phyloP scores from a whole-genome alignment of 2,113 vertebrate genomes.

The Cichladusa arquata region DNA sequence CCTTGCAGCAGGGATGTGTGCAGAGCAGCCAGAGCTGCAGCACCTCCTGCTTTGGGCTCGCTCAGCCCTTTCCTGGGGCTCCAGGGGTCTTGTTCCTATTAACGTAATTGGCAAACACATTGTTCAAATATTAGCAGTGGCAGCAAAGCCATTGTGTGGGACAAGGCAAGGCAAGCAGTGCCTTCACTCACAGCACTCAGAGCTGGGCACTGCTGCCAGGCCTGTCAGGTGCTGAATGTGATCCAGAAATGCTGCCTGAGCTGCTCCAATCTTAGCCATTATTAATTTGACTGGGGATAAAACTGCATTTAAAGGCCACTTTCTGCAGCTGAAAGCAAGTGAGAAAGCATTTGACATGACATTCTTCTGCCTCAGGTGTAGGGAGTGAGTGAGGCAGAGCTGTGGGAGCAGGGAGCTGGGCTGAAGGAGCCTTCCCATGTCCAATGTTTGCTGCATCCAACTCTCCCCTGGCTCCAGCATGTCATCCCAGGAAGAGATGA shows the following conservation, averaged over 20 bases:
- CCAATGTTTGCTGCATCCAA: neutral
- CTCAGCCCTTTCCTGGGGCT: constrained; percentile 6
- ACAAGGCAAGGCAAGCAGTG: neutral
- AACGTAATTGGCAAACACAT: constrained; percentile 19
- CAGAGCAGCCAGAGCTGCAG: neutral
- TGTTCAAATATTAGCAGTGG: constrained; percentile 57
- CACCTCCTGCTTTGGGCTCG: neutral
- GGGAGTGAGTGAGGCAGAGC: neutral
- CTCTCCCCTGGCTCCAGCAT: neutral
- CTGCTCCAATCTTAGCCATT: neutral
- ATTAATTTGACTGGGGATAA: neutral
- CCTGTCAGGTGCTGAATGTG: neutral
- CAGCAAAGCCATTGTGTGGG: neutral
- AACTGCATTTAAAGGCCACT: neutral
- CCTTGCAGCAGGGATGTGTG: neutral
- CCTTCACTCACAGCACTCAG: neutral
- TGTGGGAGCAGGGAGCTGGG: neutral
- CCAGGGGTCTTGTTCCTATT: constrained; percentile 26
- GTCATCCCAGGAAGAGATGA: neutral
- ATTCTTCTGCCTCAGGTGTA: neutral
- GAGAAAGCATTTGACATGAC: neutral
- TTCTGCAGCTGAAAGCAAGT: neutral
- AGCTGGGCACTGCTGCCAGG: neutral
- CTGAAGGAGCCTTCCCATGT: neutral
- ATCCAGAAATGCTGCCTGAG: constrained; percentile 28